A percentile compares a stretch with the other conserved stretches of the same genome.
Evolutionary conservation across 2,113 vertebrate species (phyloP).

Genomic region (Sinocyclocheilus anophthalmus): DNA sequence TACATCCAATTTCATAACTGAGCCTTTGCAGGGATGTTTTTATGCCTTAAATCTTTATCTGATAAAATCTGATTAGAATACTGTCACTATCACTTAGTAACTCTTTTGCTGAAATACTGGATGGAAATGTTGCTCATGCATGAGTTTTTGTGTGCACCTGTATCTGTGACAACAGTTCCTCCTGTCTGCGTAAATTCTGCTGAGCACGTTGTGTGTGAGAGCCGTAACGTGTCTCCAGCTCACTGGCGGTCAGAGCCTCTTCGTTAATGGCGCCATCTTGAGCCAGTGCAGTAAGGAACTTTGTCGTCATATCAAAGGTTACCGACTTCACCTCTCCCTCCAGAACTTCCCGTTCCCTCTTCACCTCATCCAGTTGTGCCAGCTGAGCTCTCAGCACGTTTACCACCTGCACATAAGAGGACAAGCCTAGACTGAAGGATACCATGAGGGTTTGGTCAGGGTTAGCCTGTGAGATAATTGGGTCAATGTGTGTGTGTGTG

Average conservation of each 20-base stretch:
- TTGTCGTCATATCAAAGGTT: constrained; percentile 91
- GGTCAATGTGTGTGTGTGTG: too few relatives aligned
- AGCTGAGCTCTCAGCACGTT: constrained; percentile 86
- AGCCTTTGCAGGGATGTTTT: background rate
- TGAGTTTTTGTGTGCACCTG: constrained; percentile 64
- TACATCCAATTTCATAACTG: background rate
- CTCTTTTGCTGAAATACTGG: background rate
- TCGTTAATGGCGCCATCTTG: constrained; percentile 93
- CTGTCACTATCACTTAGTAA: background rate
- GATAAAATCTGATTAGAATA: too few relatives aligned
- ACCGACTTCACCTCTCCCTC: constrained; percentile 91
- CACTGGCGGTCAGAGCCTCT: constrained; percentile 86
- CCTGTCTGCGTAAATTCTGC: constrained; percentile 86
- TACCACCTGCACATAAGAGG: constrained; percentile 79
- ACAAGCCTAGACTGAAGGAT: background rate
- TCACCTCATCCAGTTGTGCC: constrained; percentile 84
- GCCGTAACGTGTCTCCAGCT: constrained; percentile 90
- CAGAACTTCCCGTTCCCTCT: constrained; percentile 87
- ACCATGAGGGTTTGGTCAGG: background rate
- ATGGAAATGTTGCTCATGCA: background rate
- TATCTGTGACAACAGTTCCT: constrained; percentile 86
- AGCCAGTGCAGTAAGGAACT: constrained; percentile 88
- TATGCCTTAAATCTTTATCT: background rate
- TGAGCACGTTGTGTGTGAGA: constrained; percentile 87
- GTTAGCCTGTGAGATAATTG: background rate